Percentiles rank a stretch among this genome's conserved stretches.
phyloP scores from a whole-genome alignment of 2,888 invertebrate species.

The Coenonympha glycerion region DNA sequence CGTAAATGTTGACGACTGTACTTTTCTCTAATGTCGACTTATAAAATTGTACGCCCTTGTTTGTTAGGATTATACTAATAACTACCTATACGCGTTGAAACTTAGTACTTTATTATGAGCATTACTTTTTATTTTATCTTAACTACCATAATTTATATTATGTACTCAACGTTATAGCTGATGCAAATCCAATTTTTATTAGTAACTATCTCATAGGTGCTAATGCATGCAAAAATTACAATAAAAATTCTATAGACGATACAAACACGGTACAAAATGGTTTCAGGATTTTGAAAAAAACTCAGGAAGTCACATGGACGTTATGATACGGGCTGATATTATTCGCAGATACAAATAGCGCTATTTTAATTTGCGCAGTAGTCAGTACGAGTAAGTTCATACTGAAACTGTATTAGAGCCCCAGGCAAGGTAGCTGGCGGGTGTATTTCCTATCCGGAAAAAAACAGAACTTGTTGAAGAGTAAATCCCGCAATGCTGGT shows the following conservation, averaged over 20 bases:
- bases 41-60: background rate
- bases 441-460: background rate
- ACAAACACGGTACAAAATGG: too few relatives aligned
- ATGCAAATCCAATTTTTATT: too few relatives aligned
- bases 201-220: too few relatives aligned
- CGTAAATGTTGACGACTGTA: background rate
- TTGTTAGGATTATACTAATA: background rate
- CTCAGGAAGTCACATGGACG: too few relatives aligned
- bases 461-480: constrained; percentile 3
- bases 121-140: background rate
- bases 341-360: background rate
- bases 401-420: background rate
- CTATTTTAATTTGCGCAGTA: background rate
- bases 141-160: background rate
- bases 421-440: background rate
- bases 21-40: background rate
- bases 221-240: too few relatives aligned
- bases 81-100: background rate
- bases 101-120: background rate
- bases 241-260: too few relatives aligned
- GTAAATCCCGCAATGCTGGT: constrained; percentile 7
- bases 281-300: too few relatives aligned
- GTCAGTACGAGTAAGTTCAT: too few relatives aligned
- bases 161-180: background rate
- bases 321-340: too few relatives aligned